Percentiles rank a stretch among this genome's conserved stretches.
Evolutionary conservation across 2,888 invertebrate species (phyloP).

Genomic region (Corbicula japonica): DNA sequence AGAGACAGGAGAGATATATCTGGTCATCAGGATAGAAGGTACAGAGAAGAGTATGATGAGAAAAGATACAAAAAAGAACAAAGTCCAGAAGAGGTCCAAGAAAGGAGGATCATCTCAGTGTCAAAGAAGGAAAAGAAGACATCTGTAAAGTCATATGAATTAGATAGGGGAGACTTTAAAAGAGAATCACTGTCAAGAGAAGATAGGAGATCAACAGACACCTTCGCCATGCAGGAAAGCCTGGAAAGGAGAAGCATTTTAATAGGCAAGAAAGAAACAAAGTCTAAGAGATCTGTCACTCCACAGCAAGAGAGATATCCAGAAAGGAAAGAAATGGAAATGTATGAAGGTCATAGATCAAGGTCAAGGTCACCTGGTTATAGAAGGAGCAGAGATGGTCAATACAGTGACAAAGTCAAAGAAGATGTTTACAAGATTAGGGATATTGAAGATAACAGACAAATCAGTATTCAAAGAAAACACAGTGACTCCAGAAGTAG

Average conservation of each 20-base stretch:
- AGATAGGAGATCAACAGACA: neutral
- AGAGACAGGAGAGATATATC: too few species aligned
- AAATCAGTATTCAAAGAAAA: constrained; percentile 1
- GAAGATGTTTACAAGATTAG: constrained; percentile 6
- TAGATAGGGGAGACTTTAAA: neutral
- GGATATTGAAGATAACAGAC: neutral
- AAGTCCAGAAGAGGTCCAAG: constrained; percentile 7
- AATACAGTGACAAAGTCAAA: neutral
- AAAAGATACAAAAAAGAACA: neutral
- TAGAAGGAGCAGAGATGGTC: neutral
- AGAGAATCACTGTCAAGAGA: neutral
- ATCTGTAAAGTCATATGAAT: neutral
- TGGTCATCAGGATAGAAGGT: neutral
- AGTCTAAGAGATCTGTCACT: neutral
- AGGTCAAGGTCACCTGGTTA: constrained; percentile 38
- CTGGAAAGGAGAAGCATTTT: constrained; percentile 33
- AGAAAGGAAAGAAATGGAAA: constrained; percentile 23
- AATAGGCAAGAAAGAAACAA: constrained; percentile 11
- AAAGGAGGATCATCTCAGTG: constrained; percentile 48
- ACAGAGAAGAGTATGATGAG: neutral
- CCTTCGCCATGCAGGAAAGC: neutral
- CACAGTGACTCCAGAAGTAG: constrained; percentile 21
- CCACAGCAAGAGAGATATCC: constrained; percentile 1
- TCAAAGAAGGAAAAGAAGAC: constrained; percentile 29
- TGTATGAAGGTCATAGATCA: constrained; percentile 4